Evolutionary conservation across 2,888 invertebrate genomes (phyloP), one percentile per base, ranked within the genome.

Genomic region (Cistogaster globosa): DNA sequence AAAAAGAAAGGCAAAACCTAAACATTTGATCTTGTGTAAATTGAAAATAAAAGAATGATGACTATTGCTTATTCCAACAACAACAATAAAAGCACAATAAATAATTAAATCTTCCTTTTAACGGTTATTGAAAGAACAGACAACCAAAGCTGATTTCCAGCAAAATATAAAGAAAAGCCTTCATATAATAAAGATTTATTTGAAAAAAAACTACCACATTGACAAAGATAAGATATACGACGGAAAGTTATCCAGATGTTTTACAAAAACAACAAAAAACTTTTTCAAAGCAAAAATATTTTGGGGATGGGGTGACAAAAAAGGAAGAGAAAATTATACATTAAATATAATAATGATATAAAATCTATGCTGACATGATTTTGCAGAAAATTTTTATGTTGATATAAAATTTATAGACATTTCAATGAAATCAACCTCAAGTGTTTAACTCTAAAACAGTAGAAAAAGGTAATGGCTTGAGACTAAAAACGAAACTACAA

Each of bases 331-430:
- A 74, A 48, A 51, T 74, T 79, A 69, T 79, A 58, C 53, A 80
- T 62, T 67, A 48, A 12, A 72, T 48, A 60, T 72, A 80, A 84
- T 80, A 83, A 80, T 32, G 32, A 32, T 76, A 71, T 71, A 69
- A 91, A 91, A 91, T 91, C 90, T 90, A 89, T 89, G 88, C 90
- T 85, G 89, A 88, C 91, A 91, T 91, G 91, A 91, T 90, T 82
- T 91, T 89, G 91, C 90, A 90, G 83, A 90, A 90, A 89, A 58
- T 36, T 32, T n/a, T 57, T 84, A 65, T 84, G 86, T 84, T 84
- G 85, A 76, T 86, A 80, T 67, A 65, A 60, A 68, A 84, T 80
- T 76, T 67, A 80, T 60, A 76, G 58, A 63, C 60, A 45, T 80
- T 80, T 75, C 58, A 80, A 60, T 58, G 72, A 86, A 81, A 87